Conservation (phyloP, 1,140 invertebrate species). For the Drosophila elegans region DNA sequence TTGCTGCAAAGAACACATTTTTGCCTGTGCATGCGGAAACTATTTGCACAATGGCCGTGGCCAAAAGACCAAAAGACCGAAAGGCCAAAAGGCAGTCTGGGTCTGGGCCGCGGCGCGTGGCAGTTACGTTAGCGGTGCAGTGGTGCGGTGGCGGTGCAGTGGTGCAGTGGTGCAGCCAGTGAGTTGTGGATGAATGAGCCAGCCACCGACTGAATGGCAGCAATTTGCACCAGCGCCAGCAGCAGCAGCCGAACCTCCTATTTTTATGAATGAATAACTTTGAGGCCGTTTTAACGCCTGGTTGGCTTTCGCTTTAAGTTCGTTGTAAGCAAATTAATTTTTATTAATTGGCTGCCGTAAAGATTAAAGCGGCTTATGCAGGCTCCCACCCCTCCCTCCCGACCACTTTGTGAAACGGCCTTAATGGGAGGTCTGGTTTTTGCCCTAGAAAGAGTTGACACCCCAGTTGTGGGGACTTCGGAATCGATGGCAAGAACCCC, state of each 20-base stretch:
- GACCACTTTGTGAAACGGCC: background rate
- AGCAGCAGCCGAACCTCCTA: conserved; percentile 39
- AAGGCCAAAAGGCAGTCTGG: conserved; percentile 17
- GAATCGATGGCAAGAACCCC: conserved; percentile 12
- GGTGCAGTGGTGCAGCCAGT: conserved; percentile 23
- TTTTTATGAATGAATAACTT: conserved; percentile 78
- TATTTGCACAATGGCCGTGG: conserved; percentile 47
- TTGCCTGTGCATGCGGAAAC: conserved; percentile 27
- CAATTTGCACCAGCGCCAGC: conserved; percentile 71
- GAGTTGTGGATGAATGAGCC: conserved; percentile 70
- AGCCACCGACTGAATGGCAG: conserved; percentile 73
- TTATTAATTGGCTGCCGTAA: conserved; percentile 49
- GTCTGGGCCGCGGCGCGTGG: conserved; percentile 38
- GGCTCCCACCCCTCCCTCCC: conserved; percentile 6
- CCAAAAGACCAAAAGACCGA: conserved; percentile 21
- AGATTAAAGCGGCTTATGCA: conserved; percentile 49
- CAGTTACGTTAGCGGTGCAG: conserved; percentile 57
- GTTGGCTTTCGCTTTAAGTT: conserved; percentile 49
- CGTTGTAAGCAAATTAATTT: conserved; percentile 66
- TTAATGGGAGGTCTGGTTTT: conserved; percentile 39
- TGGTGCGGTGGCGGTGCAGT: conserved; percentile 20
- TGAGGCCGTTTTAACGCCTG: conserved; percentile 62
- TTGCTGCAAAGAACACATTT: conserved; percentile 5
- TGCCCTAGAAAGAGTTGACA: conserved; percentile 38
- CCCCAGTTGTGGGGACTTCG: conserved; percentile 9